phyloP scores from a whole-genome alignment of 1,140 invertebrate genomes.

The Drosophila virilis region DNA sequence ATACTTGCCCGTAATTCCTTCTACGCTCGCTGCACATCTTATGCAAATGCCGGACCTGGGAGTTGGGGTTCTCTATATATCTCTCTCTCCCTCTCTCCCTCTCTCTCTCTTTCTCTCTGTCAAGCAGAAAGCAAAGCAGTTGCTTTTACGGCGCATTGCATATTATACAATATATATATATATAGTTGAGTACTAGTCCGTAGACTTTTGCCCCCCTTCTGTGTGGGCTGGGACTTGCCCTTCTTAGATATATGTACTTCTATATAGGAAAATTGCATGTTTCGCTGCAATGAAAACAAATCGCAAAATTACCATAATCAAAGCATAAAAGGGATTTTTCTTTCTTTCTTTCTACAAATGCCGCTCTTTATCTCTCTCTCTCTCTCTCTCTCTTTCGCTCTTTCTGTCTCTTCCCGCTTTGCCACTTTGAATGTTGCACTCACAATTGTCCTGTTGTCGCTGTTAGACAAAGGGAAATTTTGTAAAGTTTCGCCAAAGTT shows the following conservation, averaged over 20 bases:
- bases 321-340: conserved; percentile 69
- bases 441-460: conserved; percentile 27
- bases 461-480: conserved; percentile 35
- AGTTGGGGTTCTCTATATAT: not conserved
- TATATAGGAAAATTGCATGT: conserved; percentile 71
- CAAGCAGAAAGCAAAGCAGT: conserved; percentile 52
- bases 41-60: conserved; percentile 49
- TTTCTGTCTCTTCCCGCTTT: conserved; percentile 1
- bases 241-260: conserved; percentile 9
- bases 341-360: conserved; percentile 35
- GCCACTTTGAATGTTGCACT: conserved; percentile 16
- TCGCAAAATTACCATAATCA: conserved; percentile 76
- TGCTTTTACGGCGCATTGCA: conserved; percentile 34
- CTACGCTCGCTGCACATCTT: conserved; percentile 50
- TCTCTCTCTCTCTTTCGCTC: conserved; percentile 13
- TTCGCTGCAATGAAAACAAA: conserved; percentile 74
- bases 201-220: not conserved
- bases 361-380: conserved; percentile 12
- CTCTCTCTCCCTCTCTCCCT: too few species aligned
- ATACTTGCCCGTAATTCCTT: conserved; percentile 52
- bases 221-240: conserved; percentile 44
- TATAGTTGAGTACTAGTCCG: conserved; percentile 5
- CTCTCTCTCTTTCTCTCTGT: conserved; percentile 49
- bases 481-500: conserved; percentile 56
- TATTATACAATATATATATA: conserved; percentile 19